Evolutionary conservation across 2,888 invertebrate species (phyloP).

Genomic region (Tachina grossa): DNA sequence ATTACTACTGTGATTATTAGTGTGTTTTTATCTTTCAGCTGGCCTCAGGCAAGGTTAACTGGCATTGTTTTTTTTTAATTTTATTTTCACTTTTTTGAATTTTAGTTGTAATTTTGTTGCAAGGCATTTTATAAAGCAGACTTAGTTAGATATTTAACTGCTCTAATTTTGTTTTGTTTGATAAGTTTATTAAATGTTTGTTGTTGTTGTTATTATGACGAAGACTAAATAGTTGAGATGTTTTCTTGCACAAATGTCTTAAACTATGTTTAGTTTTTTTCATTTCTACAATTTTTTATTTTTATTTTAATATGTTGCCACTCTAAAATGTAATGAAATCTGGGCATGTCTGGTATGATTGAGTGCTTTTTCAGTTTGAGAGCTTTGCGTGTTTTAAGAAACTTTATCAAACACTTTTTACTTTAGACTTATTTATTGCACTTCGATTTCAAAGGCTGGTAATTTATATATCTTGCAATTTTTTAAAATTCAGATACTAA

Average conservation of each 20-base stretch:
- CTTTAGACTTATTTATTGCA: background rate
- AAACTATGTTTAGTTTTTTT: background rate
- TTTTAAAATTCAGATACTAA: too few relatives aligned
- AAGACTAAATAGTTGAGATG: slow-evolving; percentile 36
- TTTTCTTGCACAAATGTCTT: slow-evolving; percentile 24
- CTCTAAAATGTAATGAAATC: slow-evolving; percentile 42
- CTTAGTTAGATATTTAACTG: background rate
- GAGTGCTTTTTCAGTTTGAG: slow-evolving; percentile 5
- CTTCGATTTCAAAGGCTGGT: background rate
- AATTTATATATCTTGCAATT: background rate
- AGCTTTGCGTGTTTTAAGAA: background rate
- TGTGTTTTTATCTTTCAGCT: slow-evolving; percentile 36
- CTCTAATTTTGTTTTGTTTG: slow-evolving; percentile 24
- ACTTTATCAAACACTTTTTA: background rate
- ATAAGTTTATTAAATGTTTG: slow-evolving; percentile 52
- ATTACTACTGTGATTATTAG: slow-evolving; percentile 12
- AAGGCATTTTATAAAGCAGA: background rate
- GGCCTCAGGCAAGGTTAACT: slow-evolving; percentile 72
- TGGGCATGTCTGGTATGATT: slow-evolving; percentile 36
- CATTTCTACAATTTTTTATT: background rate
- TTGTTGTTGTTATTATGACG: slow-evolving; percentile 47
- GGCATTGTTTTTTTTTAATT: slow-evolving; percentile 46
- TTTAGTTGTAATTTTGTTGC: background rate
- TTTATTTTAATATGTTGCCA: slow-evolving; percentile 30
- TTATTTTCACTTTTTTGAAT: slow-evolving; percentile 59